Percentiles rank a stretch among this genome's conserved stretches.
These are phyloP conservation scores for Clunio marinus DNA, from an alignment of 2,888 invertebrate species.

Conservation along the genomic window DNA sequence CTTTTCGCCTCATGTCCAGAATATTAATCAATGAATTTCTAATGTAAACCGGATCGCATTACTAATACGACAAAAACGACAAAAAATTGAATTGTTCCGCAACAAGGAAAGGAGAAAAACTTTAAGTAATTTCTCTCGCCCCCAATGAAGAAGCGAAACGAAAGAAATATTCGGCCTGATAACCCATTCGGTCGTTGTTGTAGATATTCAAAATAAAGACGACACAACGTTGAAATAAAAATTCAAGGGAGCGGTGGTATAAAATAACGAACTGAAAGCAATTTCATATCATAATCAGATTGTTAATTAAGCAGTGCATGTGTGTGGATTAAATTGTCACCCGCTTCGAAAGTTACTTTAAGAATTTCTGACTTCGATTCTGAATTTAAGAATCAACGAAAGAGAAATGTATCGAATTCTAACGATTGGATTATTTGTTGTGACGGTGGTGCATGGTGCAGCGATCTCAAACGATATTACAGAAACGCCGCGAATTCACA, in stretches of 20 bases:
- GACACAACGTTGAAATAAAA: too few species aligned
- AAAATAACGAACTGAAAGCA: conserved; percentile 50
- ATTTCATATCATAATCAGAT: conserved; percentile 51
- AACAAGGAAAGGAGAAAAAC: conserved; percentile 52
- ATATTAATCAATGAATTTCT: conserved; percentile 26
- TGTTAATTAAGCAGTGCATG: conserved; percentile 47
- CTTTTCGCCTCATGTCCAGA: neutral
- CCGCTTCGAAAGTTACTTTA: neutral
- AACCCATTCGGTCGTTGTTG: conserved; percentile 4
- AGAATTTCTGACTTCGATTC: conserved; percentile 10
- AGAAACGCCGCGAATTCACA: conserved; percentile 56
- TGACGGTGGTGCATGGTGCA: conserved; percentile 56
- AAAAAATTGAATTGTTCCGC: conserved; percentile 32
- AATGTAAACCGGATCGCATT: conserved; percentile 27
- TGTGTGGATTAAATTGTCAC: conserved; percentile 30
- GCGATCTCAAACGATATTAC: conserved; percentile 53
- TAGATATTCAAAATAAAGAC: neutral
- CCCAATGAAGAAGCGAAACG: conserved; percentile 12
- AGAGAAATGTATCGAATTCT: conserved; percentile 51
- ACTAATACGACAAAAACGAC: too few species aligned
- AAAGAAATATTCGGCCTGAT: conserved; percentile 39
- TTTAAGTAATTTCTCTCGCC: conserved; percentile 42
- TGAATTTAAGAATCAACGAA: conserved; percentile 37
- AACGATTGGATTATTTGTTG: conserved; percentile 50
- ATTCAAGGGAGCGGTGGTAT: conserved; percentile 51